phyloP scores from a whole-genome alignment of 2,888 invertebrate genomes.

The Siphlonurus alternatus region DNA sequence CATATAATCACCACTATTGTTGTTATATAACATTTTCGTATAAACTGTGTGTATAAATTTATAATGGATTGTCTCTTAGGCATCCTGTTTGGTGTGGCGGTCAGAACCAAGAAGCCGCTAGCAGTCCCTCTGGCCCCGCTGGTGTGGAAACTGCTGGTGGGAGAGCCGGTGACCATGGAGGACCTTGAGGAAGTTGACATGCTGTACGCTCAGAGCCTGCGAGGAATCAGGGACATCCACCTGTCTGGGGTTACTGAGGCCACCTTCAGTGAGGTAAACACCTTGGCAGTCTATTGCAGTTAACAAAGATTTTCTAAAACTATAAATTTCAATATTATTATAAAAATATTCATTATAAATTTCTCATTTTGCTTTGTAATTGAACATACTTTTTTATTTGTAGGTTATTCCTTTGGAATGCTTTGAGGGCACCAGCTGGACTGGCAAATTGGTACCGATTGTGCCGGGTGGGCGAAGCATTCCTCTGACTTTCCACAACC shows the following conservation, averaged over 20 bases:
- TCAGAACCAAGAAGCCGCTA: conserved; percentile 46
- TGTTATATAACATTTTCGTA: too few species aligned
- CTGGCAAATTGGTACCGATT: conserved; percentile 39
- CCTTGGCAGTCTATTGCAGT: neutral
- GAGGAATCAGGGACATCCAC: conserved; percentile 40
- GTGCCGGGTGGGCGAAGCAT: conserved; percentile 41
- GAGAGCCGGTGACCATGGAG: conserved; percentile 37
- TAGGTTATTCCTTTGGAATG: conserved; percentile 39
- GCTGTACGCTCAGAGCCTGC: conserved; percentile 38
- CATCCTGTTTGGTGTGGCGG: conserved; percentile 43
- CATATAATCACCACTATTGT: too few species aligned
- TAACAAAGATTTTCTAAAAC: neutral
- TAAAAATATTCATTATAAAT: neutral
- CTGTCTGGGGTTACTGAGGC: conserved; percentile 38
- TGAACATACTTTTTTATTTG: neutral
- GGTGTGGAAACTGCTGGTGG: conserved; percentile 43
- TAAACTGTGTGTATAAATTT: too few species aligned
- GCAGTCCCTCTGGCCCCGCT: conserved; percentile 42
- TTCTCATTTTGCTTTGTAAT: neutral
- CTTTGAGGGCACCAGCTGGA: conserved; percentile 43
- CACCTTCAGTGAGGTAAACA: conserved; percentile 35
- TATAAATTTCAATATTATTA: neutral
- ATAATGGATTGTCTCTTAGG: too few species aligned
- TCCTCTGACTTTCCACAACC: conserved; percentile 38
- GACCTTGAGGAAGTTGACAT: conserved; percentile 43